Percentiles rank a stretch among this genome's conserved stretches.
These are phyloP conservation scores for Baryphthengus martii DNA, from an alignment of 2,113 vertebrate species.

Conservation along the genomic window DNA sequence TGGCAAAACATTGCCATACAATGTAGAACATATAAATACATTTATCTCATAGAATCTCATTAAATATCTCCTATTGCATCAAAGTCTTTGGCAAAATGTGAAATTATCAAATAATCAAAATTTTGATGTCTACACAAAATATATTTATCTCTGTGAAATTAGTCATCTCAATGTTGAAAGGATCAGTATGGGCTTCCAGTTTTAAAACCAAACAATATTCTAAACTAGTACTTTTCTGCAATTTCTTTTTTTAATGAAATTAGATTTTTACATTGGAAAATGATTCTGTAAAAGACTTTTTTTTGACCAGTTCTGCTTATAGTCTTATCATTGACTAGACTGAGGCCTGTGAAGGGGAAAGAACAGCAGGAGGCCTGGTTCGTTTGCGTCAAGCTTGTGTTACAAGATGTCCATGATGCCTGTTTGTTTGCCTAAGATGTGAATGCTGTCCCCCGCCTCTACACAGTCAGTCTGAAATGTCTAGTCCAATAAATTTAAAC, in stretches of 20 bases:
- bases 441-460: neutral
- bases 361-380: neutral
- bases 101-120: neutral
- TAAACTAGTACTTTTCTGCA: rapidly evolving
- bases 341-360: neutral
- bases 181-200: neutral
- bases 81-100: neutral
- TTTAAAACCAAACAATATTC: neutral
- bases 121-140: neutral
- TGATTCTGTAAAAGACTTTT: neutral
- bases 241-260: neutral
- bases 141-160: neutral
- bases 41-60: neutral
- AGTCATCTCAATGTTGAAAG: neutral
- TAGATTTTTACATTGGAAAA: neutral
- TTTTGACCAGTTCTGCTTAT: neutral
- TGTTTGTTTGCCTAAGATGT: neutral
- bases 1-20: neutral
- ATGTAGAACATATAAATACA: neutral
- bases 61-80: neutral
- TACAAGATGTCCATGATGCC: neutral
- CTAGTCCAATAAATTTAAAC: slow-evolving; percentile 17
- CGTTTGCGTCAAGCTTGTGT: neutral
- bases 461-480: neutral
- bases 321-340: neutral